Evolutionary conservation across 2,113 vertebrate genomes (phyloP).

Genomic region (Thermophis baileyi): DNA sequence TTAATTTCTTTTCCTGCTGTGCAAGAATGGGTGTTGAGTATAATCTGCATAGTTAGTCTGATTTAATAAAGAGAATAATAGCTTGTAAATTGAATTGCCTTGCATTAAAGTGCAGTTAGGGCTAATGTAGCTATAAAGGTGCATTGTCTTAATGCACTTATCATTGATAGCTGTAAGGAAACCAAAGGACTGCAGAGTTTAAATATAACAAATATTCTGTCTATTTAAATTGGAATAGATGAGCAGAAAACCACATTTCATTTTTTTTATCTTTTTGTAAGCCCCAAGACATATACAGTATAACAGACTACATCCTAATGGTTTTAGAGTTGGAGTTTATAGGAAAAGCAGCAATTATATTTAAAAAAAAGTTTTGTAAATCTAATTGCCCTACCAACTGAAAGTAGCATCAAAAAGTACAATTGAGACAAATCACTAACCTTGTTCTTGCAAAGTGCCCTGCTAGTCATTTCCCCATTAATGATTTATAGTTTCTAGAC

Average conservation of each 20-base stretch:
- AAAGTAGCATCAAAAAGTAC: neutral
- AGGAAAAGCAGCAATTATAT: neutral
- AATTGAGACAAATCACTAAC: neutral
- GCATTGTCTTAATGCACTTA: conserved; percentile 12
- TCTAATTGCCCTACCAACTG: neutral
- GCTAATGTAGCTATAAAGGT: conserved; percentile 23
- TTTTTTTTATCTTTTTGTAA: neutral
- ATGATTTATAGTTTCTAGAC: neutral
- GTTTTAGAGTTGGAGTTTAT: neutral
- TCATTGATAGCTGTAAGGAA: conserved; percentile 1
- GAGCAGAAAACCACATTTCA: neutral
- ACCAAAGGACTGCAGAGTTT: neutral
- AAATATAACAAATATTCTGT: neutral
- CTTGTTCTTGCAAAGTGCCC: neutral
- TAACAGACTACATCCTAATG: neutral
- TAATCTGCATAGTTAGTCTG: conserved; percentile 24
- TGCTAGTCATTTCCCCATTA: neutral
- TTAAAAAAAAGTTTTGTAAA: neutral
- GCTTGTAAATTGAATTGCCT: conserved; percentile 38
- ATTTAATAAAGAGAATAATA: conserved; percentile 38
- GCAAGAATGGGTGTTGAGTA: conserved; percentile 9
- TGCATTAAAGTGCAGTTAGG: conserved; percentile 22
- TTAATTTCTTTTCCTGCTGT: conserved; percentile 26
- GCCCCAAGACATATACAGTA: neutral
- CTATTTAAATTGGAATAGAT: neutral